Evolutionary conservation across 2,113 vertebrate species (phyloP).

Genomic region (Sinocyclocheilus grahami): DNA sequence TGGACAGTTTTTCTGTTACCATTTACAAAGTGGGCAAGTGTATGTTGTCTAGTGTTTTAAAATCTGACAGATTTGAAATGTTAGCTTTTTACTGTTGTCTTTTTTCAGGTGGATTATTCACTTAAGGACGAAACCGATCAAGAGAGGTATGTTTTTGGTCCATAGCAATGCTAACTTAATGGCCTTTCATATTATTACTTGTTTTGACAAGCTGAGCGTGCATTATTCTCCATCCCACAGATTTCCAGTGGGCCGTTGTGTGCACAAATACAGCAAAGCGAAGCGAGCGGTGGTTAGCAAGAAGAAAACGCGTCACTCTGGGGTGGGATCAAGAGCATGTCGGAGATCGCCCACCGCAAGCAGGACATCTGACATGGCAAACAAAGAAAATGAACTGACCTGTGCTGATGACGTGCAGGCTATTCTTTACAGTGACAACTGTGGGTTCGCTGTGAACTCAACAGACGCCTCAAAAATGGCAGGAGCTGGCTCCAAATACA

Average conservation of each 20-base stretch:
- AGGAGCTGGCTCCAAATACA: slow-evolving; percentile 87
- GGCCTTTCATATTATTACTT: slow-evolving; percentile 30
- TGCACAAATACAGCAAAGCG: slow-evolving; percentile 67
- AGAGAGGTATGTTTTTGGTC: slow-evolving; percentile 72
- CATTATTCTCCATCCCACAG: slow-evolving; percentile 57
- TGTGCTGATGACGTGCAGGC: slow-evolving; percentile 85
- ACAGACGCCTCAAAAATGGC: slow-evolving; percentile 84
- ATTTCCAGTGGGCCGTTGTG: slow-evolving; percentile 70
- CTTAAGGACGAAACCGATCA: slow-evolving; percentile 80
- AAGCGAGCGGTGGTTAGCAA: slow-evolving; percentile 67
- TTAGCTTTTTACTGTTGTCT: slow-evolving; percentile 73
- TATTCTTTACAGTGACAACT: slow-evolving; percentile 80
- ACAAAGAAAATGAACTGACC: slow-evolving; percentile 98
- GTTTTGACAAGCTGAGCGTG: neutral
- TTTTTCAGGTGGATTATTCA: slow-evolving; percentile 81
- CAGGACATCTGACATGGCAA: slow-evolving; percentile 91
- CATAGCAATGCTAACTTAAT: slow-evolving; percentile 45
- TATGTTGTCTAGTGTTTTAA: neutral
- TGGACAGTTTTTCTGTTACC: neutral
- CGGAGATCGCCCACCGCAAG: slow-evolving; percentile 64
- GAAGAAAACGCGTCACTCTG: slow-evolving; percentile 64
- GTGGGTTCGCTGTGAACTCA: slow-evolving; percentile 81
- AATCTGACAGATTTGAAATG: neutral
- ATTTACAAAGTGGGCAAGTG: neutral
- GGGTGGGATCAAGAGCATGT: slow-evolving; percentile 60